Evolutionary conservation across 2,113 vertebrate species (phyloP).

Genomic region (Cricetomys ansorgei): DNA sequence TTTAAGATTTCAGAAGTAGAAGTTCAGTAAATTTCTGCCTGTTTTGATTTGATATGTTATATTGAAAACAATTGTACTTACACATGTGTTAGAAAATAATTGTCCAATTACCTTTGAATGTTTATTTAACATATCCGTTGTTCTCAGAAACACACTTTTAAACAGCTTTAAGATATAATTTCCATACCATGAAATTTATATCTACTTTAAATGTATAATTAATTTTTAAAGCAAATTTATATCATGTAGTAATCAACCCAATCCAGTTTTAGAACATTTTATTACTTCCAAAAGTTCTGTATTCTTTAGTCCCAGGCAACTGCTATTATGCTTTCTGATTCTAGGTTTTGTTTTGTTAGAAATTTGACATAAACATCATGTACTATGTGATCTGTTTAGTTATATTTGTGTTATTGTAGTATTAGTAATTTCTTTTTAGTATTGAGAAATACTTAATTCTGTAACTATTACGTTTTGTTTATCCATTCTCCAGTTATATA

Average conservation of each 20-base stretch:
- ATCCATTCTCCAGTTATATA: not conserved
- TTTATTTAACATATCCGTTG: not conserved
- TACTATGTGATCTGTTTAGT: not conserved
- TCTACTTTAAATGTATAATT: not conserved
- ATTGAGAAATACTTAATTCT: constrained; percentile 4
- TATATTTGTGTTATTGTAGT: not conserved
- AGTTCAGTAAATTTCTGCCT: not conserved
- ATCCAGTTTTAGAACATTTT: not conserved
- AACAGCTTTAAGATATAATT: not conserved
- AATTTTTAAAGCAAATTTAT: constrained; percentile 25
- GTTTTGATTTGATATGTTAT: not conserved
- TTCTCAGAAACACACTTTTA: not conserved
- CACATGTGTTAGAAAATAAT: not conserved
- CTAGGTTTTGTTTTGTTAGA: not conserved
- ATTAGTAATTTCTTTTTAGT: not conserved
- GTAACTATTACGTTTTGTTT: not conserved
- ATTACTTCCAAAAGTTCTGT: not conserved
- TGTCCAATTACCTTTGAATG: not conserved
- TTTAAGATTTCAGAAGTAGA: not conserved
- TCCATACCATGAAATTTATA: not conserved
- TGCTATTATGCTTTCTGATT: constrained; percentile 37
- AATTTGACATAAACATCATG: not conserved
- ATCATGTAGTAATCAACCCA: not conserved
- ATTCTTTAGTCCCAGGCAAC: not conserved
- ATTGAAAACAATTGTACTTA: not conserved